Percentiles rank a stretch among this genome's conserved stretches.
Evolutionary conservation across 2,797 vertebrate genomes (phyloP).

Genomic region (Lepus townsendii): DNA sequence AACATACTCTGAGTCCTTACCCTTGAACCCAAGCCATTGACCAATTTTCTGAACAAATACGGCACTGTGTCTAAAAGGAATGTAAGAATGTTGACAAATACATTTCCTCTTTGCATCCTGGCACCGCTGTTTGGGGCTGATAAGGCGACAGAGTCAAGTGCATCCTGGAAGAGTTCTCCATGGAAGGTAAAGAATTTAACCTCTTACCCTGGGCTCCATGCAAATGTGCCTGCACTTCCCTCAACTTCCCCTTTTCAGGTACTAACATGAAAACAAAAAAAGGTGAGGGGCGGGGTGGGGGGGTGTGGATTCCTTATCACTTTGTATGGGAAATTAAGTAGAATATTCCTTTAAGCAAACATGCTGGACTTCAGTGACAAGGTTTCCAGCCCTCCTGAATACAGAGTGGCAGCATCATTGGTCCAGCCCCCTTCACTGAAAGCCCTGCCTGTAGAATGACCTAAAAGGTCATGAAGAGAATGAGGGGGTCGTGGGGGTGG

Average conservation of each 20-base stretch:
- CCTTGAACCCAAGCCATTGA: neutral
- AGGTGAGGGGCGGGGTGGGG: neutral
- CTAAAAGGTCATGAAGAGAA: constrained; percentile 65
- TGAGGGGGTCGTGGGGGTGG: constrained; percentile 9
- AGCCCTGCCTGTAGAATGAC: neutral
- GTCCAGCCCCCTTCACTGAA: neutral
- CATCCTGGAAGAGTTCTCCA: neutral
- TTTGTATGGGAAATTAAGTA: neutral
- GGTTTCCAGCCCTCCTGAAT: neutral
- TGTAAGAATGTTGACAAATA: neutral
- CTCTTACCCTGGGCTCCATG: too few relatives aligned
- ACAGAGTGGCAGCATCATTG: neutral
- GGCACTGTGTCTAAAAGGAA: neutral
- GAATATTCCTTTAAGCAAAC: neutral
- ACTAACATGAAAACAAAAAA: neutral
- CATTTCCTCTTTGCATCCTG: neutral
- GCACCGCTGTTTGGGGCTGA: rapidly evolving
- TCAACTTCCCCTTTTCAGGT: neutral
- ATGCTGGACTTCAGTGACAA: neutral
- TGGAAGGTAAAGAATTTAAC: neutral
- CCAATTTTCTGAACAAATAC: neutral
- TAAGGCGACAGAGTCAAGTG: neutral
- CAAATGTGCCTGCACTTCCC: neutral
- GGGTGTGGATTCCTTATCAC: neutral
- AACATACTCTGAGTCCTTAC: too few relatives aligned